Conservation (phyloP, 1,140 invertebrate species). For the Drosophila nannoptera region DNA sequence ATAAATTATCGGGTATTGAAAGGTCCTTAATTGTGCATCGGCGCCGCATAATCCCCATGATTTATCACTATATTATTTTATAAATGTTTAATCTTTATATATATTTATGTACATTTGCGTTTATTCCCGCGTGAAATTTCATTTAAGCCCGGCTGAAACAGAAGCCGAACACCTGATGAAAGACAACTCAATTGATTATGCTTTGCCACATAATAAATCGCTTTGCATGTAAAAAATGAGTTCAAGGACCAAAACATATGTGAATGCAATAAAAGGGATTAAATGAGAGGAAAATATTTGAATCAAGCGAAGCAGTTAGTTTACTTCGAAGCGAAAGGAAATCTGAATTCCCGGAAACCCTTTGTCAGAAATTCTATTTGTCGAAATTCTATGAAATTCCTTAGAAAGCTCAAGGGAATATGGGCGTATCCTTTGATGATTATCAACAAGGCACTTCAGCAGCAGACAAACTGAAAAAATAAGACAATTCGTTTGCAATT, state of each 20-base stretch:
- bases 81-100: not conserved
- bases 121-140: not conserved
- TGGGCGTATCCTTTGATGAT: too few relatives aligned
- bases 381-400: too few relatives aligned
- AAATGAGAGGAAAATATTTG: not conserved
- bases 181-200: slow-evolving; percentile 5
- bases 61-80: slow-evolving; percentile 38
- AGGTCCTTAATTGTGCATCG: slow-evolving; percentile 5
- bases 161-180: slow-evolving; percentile 1
- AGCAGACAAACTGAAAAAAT: too few relatives aligned
- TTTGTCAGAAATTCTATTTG: too few relatives aligned
- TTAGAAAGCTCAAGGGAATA: too few relatives aligned
- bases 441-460: too few relatives aligned
- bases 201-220: slow-evolving; percentile 3
- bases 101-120: not conserved
- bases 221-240: not conserved
- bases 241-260: not conserved
- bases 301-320: too few relatives aligned
- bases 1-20: slow-evolving; percentile 42
- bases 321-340: too few relatives aligned
- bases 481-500: slow-evolving; percentile 60
- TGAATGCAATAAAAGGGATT: not conserved
- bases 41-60: slow-evolving; percentile 34
- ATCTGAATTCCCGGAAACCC: too few relatives aligned
- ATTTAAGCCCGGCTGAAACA: slow-evolving; percentile 12